Evolutionary conservation across 2,888 invertebrate genomes (phyloP).

Genomic region (Mystacides longicornis): DNA sequence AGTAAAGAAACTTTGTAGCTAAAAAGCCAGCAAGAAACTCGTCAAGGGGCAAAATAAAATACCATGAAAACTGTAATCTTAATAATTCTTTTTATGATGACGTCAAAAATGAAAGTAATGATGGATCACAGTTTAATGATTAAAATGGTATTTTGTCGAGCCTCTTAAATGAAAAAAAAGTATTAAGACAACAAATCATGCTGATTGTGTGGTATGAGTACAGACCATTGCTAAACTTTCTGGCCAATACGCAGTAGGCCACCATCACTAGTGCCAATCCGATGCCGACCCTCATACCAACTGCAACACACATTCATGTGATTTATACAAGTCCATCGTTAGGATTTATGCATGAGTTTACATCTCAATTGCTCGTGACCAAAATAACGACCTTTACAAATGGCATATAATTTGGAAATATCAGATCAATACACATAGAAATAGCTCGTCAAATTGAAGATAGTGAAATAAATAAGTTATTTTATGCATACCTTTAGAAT

Average conservation of each 20-base stretch:
- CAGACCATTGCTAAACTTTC: conserved; percentile 69
- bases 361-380: conserved; percentile 11
- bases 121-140: neutral
- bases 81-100: neutral
- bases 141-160: neutral
- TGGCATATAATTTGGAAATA: neutral
- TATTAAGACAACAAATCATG: conserved; percentile 18
- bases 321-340: neutral
- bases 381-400: neutral
- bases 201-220: conserved; percentile 33
- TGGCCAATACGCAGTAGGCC: conserved; percentile 78
- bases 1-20: neutral
- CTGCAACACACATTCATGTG: conserved; percentile 55
- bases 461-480: neutral
- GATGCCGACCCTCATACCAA: conserved; percentile 79
- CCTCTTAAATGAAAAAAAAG: neutral
- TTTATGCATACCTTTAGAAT: conserved; percentile 27
- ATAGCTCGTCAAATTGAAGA: neutral
- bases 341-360: neutral
- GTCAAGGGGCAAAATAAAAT: neutral
- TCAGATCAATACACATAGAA: neutral
- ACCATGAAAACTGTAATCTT: neutral
- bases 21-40: neutral
- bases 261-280: conserved; percentile 78
- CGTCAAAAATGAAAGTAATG: neutral